These are phyloP conservation scores for Prunella fulvescens DNA, from an alignment of 2,113 vertebrate genomes.

Conservation along the genomic window DNA sequence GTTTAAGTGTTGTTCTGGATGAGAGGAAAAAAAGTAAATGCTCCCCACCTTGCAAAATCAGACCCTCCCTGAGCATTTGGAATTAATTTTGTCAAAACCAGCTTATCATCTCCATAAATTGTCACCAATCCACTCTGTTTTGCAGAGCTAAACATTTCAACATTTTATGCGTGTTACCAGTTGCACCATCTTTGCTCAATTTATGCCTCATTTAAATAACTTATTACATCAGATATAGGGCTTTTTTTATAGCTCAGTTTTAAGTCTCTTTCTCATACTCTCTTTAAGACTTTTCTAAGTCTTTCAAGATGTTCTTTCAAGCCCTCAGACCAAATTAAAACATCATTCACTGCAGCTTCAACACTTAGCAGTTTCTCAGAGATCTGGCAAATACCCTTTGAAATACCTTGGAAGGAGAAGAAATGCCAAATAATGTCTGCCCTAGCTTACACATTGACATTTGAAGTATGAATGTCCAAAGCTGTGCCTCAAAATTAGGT, in stretches of 20 bases:
- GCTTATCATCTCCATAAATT: slow-evolving; percentile 43
- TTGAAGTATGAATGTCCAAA: not conserved
- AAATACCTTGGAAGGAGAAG: slow-evolving; percentile 10
- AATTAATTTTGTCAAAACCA: slow-evolving; percentile 27
- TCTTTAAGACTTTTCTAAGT: slow-evolving; percentile 49
- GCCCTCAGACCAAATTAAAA: slow-evolving; percentile 62
- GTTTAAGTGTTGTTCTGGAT: slow-evolving; percentile 20
- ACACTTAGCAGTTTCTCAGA: slow-evolving; percentile 42
- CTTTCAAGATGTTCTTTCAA: slow-evolving; percentile 67
- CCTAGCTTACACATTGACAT: not conserved
- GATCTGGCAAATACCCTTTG: slow-evolving; percentile 30
- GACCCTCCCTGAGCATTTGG: slow-evolving; percentile 11
- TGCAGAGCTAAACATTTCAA: slow-evolving; percentile 22
- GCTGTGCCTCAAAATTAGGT: not conserved
- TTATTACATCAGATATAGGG: slow-evolving; percentile 56
- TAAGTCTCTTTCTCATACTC: slow-evolving; percentile 52
- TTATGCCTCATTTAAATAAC: slow-evolving; percentile 62
- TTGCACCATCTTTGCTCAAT: slow-evolving; percentile 57
- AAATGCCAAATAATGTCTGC: not conserved
- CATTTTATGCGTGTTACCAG: slow-evolving; percentile 26
- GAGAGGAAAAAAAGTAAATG: not conserved
- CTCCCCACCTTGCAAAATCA: slow-evolving; percentile 30
- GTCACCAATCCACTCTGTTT: not conserved
- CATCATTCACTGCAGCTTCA: slow-evolving; percentile 49
- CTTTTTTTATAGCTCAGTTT: slow-evolving; percentile 45